Conservation (phyloP, 2,888 invertebrate genomes). For the Omphaloscelis lunosa region DNA sequence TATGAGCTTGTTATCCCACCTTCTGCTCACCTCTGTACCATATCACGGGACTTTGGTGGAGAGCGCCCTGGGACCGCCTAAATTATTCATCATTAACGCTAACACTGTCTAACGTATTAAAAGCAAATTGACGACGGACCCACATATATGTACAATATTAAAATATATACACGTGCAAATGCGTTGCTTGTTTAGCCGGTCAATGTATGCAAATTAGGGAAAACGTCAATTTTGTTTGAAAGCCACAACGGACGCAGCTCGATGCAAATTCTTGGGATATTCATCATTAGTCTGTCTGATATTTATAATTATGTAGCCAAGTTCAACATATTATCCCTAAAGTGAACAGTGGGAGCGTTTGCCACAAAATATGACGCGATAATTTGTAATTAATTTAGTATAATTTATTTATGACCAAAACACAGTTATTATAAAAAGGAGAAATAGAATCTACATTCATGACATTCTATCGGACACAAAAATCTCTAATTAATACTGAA, state of each 20-base stretch:
- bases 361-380: background rate
- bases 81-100: conserved; percentile 78
- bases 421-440: background rate
- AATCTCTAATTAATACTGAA: too few relatives aligned
- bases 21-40: background rate
- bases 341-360: background rate
- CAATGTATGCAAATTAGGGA: conserved; percentile 56
- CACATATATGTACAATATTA: conserved; percentile 45
- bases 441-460: background rate
- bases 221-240: conserved; percentile 55
- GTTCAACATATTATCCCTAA: conserved; percentile 12
- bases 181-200: conserved; percentile 43
- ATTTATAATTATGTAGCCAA: conserved; percentile 26
- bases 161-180: conserved; percentile 55
- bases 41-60: background rate
- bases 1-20: background rate
- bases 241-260: conserved; percentile 23
- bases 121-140: conserved; percentile 59
- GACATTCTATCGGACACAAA: background rate
- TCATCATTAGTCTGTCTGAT: conserved; percentile 28
- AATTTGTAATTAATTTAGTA: conserved; percentile 2
- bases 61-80: conserved; percentile 56
- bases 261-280: conserved; percentile 43
- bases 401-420: background rate
- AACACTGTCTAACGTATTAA: conserved; percentile 68